Evolutionary conservation across 2,113 vertebrate genomes (phyloP).

Genomic region (Muntiacus muntjak): DNA sequence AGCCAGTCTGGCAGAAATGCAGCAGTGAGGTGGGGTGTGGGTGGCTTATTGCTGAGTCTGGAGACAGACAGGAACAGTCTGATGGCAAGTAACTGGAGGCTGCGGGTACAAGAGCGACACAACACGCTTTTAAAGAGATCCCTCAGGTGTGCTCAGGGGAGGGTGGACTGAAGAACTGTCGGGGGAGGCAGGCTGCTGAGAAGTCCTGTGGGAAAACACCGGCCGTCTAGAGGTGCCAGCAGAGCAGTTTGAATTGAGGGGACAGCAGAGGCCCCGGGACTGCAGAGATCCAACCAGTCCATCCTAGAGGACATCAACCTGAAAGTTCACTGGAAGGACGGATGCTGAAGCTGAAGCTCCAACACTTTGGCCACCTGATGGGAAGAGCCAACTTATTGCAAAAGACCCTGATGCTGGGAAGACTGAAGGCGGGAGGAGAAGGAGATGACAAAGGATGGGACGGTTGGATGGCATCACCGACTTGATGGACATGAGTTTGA

Average conservation of each 20-base stretch:
- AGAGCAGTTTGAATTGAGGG: fast-evolving
- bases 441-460: background rate
- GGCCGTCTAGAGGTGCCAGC: fast-evolving
- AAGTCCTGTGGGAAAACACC: fast-evolving
- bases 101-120: fast-evolving
- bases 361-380: background rate
- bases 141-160: background rate
- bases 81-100: fast-evolving
- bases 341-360: background rate
- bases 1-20: fast-evolving
- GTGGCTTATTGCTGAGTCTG: fast-evolving
- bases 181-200: background rate
- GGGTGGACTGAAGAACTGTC: fast-evolving
- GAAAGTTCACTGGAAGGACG: background rate
- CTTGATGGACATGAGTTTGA: background rate
- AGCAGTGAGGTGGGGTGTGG: fast-evolving
- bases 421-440: background rate
- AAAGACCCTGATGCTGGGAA: background rate
- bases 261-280: background rate
- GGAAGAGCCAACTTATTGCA: background rate
- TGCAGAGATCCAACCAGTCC: background rate
- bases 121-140: fast-evolving
- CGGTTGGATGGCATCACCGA: fast-evolving
- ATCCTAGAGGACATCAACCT: background rate
- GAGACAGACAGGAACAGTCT: too few relatives aligned